A percentile compares a stretch with the other conserved stretches of the same genome.
Conservation (phyloP, 1,140 invertebrate genomes). For the Littorina saxatilis region DNA sequence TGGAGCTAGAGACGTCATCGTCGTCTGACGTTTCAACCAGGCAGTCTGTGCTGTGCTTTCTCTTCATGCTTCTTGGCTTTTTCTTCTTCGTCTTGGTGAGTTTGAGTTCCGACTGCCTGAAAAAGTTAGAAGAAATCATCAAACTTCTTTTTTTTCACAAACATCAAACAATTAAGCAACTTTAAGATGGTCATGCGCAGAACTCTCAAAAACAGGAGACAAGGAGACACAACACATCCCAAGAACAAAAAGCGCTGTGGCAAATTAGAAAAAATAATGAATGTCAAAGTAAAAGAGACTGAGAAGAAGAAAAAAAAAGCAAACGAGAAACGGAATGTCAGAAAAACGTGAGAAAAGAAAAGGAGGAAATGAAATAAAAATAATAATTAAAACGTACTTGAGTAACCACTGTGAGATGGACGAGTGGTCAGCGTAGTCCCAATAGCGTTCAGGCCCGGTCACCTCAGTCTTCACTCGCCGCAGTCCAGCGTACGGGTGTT, state of each 20-base stretch:
- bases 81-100: conserved; percentile 16
- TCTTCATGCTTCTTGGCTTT: conserved; percentile 15
- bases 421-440: conserved; percentile 47
- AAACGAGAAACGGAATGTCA: neutral
- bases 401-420: conserved; percentile 80
- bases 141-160: no score
- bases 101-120: conserved; percentile 34
- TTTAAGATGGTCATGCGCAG: no score
- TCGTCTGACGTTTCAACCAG: conserved; percentile 16
- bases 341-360: no score
- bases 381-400: conserved; percentile 78
- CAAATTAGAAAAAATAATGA: no score
- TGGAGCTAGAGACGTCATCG: neutral
- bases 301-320: no score
- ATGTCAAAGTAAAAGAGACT: no score
- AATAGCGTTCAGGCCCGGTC: conserved; percentile 62
- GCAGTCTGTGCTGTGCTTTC: conserved; percentile 23
- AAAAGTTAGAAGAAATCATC: no score
- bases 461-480: conserved; percentile 57
- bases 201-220: no score
- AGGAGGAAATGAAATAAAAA: no score
- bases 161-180: no score
- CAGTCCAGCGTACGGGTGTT: conserved; percentile 73
- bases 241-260: no score
- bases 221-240: no score